phyloP scores from a whole-genome alignment of 2,797 vertebrate genomes.

The Rhabdomys pumilio region DNA sequence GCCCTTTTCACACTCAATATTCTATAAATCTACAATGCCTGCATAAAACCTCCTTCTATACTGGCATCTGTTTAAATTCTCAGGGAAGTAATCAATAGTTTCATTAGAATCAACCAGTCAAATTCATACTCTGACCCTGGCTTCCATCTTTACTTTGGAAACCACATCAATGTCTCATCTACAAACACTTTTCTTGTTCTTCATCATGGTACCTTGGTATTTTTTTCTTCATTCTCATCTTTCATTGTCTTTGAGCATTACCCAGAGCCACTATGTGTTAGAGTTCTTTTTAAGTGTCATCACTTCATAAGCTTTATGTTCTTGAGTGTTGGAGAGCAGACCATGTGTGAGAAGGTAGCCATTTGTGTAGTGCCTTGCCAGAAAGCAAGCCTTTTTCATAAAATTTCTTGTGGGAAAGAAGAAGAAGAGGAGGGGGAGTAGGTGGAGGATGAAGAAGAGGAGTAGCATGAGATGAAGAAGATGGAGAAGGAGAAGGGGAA shows the following conservation, averaged over 20 bases:
- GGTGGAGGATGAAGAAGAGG: too few relatives aligned
- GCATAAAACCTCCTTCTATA: neutral
- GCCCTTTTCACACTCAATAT: neutral
- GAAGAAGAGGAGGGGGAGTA: too few relatives aligned
- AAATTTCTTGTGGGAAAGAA: neutral
- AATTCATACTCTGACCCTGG: neutral
- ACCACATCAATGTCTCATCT: too few relatives aligned
- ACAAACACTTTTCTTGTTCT: neutral
- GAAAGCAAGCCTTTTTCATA: neutral
- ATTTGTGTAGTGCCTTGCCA: neutral
- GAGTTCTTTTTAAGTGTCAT: neutral
- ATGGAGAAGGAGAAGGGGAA: too few relatives aligned
- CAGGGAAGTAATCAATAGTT: neutral
- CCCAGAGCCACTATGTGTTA: neutral
- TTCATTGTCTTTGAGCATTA: neutral
- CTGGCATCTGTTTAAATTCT: too few relatives aligned
- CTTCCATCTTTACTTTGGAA: neutral
- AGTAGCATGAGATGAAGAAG: too few relatives aligned
- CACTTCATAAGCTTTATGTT: neutral
- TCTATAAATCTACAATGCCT: neutral
- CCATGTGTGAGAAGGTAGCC: neutral
- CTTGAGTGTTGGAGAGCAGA: neutral
- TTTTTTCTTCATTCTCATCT: neutral
- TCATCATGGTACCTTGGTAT: neutral
- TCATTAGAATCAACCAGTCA: neutral